Percentiles rank a stretch among this genome's conserved stretches.
These are phyloP conservation scores for Drosophila carrolli DNA, from an alignment of 1,140 invertebrate species.

Conservation along the genomic window DNA sequence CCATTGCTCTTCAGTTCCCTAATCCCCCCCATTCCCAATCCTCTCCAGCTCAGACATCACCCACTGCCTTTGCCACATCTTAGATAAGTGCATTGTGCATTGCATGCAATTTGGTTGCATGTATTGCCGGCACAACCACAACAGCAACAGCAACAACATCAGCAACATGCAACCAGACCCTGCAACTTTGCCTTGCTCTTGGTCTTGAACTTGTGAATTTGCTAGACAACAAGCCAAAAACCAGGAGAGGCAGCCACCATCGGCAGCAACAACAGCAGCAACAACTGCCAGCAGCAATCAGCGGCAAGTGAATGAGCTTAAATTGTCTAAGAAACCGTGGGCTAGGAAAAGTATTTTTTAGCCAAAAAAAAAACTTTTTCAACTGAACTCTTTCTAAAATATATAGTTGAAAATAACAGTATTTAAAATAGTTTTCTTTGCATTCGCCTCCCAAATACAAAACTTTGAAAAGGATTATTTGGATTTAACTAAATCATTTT, in stretches of 20 bases:
- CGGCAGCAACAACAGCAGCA: slow-evolving; percentile 44
- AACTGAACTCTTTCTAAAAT: no score
- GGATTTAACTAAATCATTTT: no score
- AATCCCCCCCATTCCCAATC: not conserved
- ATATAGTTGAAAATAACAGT: no score
- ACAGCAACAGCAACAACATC: slow-evolving; percentile 2
- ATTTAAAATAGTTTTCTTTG: no score
- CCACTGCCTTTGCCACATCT: slow-evolving; percentile 48
- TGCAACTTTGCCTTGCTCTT: slow-evolving; percentile 68
- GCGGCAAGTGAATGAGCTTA: slow-evolving; percentile 81
- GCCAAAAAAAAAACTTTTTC: not conserved
- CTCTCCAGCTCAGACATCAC: slow-evolving; percentile 14
- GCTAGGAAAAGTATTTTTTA: accelerated
- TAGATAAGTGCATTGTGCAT: slow-evolving; percentile 56
- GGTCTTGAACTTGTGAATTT: slow-evolving; percentile 81
- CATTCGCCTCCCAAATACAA: no score
- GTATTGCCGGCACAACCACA: slow-evolving; percentile 28
- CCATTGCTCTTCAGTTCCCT: not conserved
- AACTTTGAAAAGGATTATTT: no score
- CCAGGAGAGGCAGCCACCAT: slow-evolving; percentile 31
- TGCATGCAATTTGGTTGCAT: slow-evolving; percentile 70
- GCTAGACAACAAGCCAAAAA: slow-evolving; percentile 68
- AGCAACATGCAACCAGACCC: slow-evolving; percentile 43
- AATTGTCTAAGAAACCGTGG: slow-evolving; percentile 61
- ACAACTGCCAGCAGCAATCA: slow-evolving; percentile 76